These are phyloP conservation scores for Lagocephalus sceleratus DNA, from an alignment of 2,797 vertebrate species.

Conservation along the genomic window DNA sequence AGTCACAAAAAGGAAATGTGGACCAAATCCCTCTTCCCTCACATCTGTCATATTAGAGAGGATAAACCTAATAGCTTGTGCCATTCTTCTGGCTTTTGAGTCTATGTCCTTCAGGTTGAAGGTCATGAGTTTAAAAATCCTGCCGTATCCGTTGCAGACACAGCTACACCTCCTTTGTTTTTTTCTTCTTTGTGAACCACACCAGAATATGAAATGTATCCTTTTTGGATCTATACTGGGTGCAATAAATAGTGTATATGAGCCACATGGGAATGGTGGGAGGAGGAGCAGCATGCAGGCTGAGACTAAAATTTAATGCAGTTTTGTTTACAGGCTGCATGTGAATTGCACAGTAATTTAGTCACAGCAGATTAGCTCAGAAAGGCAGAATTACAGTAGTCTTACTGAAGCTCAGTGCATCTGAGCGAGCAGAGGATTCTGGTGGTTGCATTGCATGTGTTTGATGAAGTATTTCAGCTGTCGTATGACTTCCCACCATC, in stretches of 20 bases:
- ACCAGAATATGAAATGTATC: slow-evolving; percentile 14
- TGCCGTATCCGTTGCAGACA: background rate
- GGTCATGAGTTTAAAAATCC: slow-evolving; percentile 10
- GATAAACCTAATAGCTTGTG: slow-evolving; percentile 45
- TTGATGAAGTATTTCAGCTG: slow-evolving; percentile 15
- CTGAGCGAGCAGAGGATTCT: slow-evolving; percentile 9
- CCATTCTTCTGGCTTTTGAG: slow-evolving; percentile 22
- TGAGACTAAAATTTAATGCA: slow-evolving; percentile 16
- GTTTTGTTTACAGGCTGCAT: slow-evolving; percentile 19
- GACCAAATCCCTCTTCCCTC: slow-evolving; percentile 38
- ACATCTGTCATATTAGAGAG: slow-evolving; percentile 48
- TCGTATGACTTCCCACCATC: slow-evolving; percentile 1
- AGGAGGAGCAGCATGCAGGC: slow-evolving; percentile 1
- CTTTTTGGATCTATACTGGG: slow-evolving; percentile 12
- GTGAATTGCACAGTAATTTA: slow-evolving; percentile 25
- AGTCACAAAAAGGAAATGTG: slow-evolving; percentile 20
- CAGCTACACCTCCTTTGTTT: slow-evolving; percentile 9
- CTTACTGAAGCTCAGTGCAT: slow-evolving; percentile 2
- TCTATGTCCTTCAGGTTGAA: slow-evolving; percentile 31
- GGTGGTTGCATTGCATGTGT: background rate
- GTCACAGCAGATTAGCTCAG: slow-evolving; percentile 11
- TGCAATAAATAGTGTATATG: slow-evolving; percentile 4
- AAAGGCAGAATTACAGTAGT: slow-evolving; percentile 18
- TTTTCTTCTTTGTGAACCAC: background rate
- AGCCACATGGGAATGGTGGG: slow-evolving; percentile 5